Base-by-base conservation (phyloP, 2,888 invertebrate species). In the Poecilobothrus nobilitatus region DNA sequence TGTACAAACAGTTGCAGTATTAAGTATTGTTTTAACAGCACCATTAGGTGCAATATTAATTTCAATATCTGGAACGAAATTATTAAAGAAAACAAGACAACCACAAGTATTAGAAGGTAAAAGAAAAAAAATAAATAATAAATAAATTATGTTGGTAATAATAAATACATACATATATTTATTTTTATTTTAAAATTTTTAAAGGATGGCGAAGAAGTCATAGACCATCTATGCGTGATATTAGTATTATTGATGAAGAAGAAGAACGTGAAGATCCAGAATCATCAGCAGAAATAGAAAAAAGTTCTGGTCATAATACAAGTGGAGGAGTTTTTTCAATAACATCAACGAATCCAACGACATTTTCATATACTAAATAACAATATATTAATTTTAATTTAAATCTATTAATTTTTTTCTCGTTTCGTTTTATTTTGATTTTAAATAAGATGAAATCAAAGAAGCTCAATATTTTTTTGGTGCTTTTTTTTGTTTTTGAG, bases 231-330 rank as follows among this genome's bases (percentile, higher is more conserved):
- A 90, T 94, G 69, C 86, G 93, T 66, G 93, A 93, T 79, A 93
- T 94, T 71, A 91, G 92, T 72, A 92, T 94, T 79, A 91, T 92
- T 78, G 90, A 92, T 76, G 92, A 92, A 77, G 91, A 91, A 75
- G 91, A 91, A 73, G 86, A 90, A 73, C 86, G 86, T 33, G 89
- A 89, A 69, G 82, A 83, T 75, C 82, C 81, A 15, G 83, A 82
- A 72, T 66, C 76, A 34, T 77, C 77, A 10, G 76, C 75, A 7
- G 76, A 76, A 7, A 80, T 82, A 70, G 78, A 79, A 71, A 74
- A 76, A 69, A 79, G 74, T 66, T 73, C 73, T 15, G n/a, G 75
- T 5, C 77, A 77, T 37, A 82, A 82, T 70, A 81, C 80, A 53
- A 76, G 78, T 69, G n/a, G 72, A 68, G 68, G n/a, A 18, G 18